These are phyloP conservation scores for Dimorphilus gyrociliatus DNA, from an alignment of 2,888 invertebrate genomes.

Conservation along the genomic window DNA sequence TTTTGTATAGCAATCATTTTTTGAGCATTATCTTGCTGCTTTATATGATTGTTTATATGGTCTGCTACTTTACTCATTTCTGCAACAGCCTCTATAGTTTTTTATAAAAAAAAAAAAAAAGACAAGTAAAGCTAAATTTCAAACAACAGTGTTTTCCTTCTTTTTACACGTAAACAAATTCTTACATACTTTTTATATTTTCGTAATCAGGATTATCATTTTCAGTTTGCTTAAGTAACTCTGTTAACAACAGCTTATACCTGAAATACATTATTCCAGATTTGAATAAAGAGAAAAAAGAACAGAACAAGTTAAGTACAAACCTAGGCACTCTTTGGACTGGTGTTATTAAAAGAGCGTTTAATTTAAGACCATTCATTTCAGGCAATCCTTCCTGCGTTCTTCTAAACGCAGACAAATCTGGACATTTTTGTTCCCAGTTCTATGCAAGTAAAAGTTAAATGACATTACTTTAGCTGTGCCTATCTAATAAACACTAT, in stretches of 20 bases:
- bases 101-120: neutral
- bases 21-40: slow-evolving; percentile 55
- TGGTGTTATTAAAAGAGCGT: slow-evolving; percentile 56
- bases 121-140: neutral
- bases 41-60: slow-evolving; percentile 55
- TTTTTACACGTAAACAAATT: neutral
- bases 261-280: slow-evolving; percentile 29
- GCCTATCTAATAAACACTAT: neutral
- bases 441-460: slow-evolving; percentile 18
- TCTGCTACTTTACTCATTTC: slow-evolving; percentile 52
- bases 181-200: slow-evolving; percentile 21
- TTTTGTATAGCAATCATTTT: slow-evolving; percentile 52
- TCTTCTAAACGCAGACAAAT: slow-evolving; percentile 23
- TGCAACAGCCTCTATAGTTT: slow-evolving; percentile 45
- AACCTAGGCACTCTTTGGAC: slow-evolving; percentile 55
- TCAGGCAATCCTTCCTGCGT: slow-evolving; percentile 52
- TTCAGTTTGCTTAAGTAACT: slow-evolving; percentile 48
- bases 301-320: too few relatives aligned
- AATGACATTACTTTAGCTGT: neutral
- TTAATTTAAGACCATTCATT: slow-evolving; percentile 49
- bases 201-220: slow-evolving; percentile 45
- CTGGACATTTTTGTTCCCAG: slow-evolving; percentile 24
- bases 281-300: neutral
- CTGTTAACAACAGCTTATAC: slow-evolving; percentile 53
- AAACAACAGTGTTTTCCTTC: too few relatives aligned